These are phyloP conservation scores for Hemicrepidius hirtus DNA, from an alignment of 2,888 invertebrate genomes.

Conservation along the genomic window DNA sequence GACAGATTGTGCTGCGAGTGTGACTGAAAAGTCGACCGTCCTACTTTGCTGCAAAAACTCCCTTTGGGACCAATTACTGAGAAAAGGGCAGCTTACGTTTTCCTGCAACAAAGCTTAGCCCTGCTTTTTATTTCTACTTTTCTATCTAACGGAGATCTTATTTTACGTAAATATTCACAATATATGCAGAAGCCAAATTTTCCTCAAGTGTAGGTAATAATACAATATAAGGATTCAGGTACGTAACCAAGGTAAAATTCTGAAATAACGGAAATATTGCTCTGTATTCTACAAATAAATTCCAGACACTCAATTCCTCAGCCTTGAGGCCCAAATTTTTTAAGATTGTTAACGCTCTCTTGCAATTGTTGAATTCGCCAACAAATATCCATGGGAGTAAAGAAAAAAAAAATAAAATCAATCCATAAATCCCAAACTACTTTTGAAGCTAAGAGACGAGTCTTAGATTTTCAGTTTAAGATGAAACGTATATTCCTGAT, in stretches of 20 bases:
- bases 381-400: no score
- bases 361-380: no score
- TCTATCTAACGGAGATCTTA: not conserved
- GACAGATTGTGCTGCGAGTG: constrained; percentile 17
- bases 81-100: constrained; percentile 21
- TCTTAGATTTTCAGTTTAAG: no score
- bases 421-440: no score
- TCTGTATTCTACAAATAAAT: no score
- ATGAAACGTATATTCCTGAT: no score
- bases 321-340: no score
- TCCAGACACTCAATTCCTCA: no score
- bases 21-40: constrained; percentile 7
- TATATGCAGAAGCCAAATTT: not conserved
- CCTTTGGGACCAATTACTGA: constrained; percentile 19
- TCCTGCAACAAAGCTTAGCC: not conserved
- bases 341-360: no score
- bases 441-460: no score
- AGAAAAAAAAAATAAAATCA: no score
- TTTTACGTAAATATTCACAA: not conserved
- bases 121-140: constrained; percentile 14
- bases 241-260: constrained; percentile 2
- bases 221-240: not conserved
- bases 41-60: constrained; percentile 2
- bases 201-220: not conserved
- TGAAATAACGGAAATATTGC: no score